Conservation (phyloP, 2,797 vertebrate genomes). For the Eleutherodactylus coqui region DNA sequence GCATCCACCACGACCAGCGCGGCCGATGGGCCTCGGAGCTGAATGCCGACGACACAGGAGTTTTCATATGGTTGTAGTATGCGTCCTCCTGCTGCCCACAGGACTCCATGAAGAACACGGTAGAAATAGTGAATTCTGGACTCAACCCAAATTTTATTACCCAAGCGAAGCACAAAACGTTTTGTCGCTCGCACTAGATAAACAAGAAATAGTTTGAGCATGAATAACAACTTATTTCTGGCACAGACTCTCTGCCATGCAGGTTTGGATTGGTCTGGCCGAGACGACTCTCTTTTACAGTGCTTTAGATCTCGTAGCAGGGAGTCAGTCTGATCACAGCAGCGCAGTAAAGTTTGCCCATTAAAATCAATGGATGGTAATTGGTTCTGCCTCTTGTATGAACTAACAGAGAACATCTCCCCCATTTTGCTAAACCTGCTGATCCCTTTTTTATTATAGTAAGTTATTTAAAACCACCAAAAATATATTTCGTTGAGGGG, state of each 20-base stretch:
- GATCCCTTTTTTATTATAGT: neutral
- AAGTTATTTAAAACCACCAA: neutral
- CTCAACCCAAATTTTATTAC: slow-evolving; percentile 19
- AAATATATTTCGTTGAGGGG: too few relatives aligned
- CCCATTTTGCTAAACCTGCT: neutral
- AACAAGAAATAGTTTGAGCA: slow-evolving; percentile 36
- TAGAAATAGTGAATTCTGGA: slow-evolving; percentile 38
- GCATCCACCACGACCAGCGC: neutral
- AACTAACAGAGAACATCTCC: neutral
- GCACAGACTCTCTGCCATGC: slow-evolving; percentile 2
- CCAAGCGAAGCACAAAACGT: slow-evolving; percentile 27
- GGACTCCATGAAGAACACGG: slow-evolving; percentile 27
- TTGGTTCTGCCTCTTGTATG: neutral
- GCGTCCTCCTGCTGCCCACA: slow-evolving; percentile 6
- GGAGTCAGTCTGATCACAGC: neutral
- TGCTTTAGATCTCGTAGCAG: neutral
- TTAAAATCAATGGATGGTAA: neutral
- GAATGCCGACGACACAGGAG: neutral
- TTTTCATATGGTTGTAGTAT: slow-evolving; percentile 6
- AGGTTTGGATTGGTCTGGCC: slow-evolving; percentile 1
- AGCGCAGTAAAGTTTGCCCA: neutral
- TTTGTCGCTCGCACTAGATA: slow-evolving; percentile 24
- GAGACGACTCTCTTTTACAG: neutral
- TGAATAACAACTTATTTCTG: slow-evolving; percentile 35
- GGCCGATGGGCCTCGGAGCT: neutral